Evolutionary conservation across 2,797 vertebrate genomes (phyloP).

Genomic region (Sphenodon punctatus): DNA sequence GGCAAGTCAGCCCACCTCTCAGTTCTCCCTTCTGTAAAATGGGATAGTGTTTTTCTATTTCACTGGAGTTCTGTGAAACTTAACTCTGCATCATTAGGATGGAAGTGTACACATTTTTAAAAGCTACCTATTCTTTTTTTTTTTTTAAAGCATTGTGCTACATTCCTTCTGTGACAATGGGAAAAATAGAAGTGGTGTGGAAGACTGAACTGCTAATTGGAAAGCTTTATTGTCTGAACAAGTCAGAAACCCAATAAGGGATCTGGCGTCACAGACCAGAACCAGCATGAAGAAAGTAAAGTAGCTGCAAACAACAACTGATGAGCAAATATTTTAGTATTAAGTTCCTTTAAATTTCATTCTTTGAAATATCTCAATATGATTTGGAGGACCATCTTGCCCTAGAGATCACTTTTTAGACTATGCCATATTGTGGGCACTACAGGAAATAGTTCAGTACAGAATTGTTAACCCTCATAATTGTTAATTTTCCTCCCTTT

Average conservation of each 20-base stretch:
- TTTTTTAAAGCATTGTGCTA: neutral
- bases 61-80: neutral
- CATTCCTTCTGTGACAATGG: neutral
- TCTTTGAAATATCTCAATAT: neutral
- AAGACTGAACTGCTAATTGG: neutral
- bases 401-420: neutral
- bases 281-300: neutral
- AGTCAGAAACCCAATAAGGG: neutral
- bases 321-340: neutral
- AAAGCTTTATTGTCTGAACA: neutral
- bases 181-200: neutral
- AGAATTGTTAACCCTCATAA: neutral
- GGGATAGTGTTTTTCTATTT: neutral
- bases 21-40: neutral
- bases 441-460: neutral
- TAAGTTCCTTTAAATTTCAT: neutral
- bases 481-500: neutral
- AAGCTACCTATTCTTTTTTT: neutral
- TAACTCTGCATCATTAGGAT: neutral
- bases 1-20: neutral
- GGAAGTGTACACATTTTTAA: neutral
- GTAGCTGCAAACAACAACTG: neutral
- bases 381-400: neutral
- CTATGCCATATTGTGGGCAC: neutral
- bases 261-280: neutral